Evolutionary conservation across 2,797 vertebrate genomes (phyloP), one percentile per base, ranked within the genome.

Genomic region (Cryptoblepharus egeriae): DNA sequence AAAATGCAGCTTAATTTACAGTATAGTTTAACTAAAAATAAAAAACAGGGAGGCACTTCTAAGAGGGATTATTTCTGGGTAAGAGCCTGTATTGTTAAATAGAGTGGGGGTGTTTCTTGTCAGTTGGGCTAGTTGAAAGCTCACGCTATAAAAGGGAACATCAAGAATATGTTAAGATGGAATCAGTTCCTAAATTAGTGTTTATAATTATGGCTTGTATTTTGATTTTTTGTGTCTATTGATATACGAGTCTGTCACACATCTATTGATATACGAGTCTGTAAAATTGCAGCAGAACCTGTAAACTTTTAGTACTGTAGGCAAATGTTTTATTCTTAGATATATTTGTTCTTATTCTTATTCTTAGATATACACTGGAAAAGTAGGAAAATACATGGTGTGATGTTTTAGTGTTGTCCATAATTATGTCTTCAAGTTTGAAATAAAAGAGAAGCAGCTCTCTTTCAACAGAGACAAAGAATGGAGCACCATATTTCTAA

Each of bases 401-500:
- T 65, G 30, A 45, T 85, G 39, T 65, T 77, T 1, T 77, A 65
- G 49, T 72, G 5, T 77, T 45, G n/a, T 0, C 71, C 84, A 45
- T 86, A 16, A 87, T 77, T 88, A 86, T 90, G 91, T 78, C 77
- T 75, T 80, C 60, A 86, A 86, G 35, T 69, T 84, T 75, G 61
- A 81, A 89, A 92, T 88, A 88, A 80, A 87, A 89, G 0, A 79
- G 45, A 85, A 55, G 75, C 45, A 89, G 26, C 24, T 24, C 64
- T 87, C 85, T 55, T 30, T 52, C 55, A 78, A 45, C 55, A 78
- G 67, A 87, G 77, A 55, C 77, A 85, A 30, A 45, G 22, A 70
- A 67, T 69, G 77, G 2, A 26, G 65, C 72, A 79, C 61, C 35
- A 32, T 57, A 49, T 87, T 85, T 89, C 55, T 75, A 57, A 85